Percentiles rank a stretch among this genome's conserved stretches.
Evolutionary conservation across 2,888 invertebrate species (phyloP).

Genomic region (Acanthococcus lagerstroemiae): DNA sequence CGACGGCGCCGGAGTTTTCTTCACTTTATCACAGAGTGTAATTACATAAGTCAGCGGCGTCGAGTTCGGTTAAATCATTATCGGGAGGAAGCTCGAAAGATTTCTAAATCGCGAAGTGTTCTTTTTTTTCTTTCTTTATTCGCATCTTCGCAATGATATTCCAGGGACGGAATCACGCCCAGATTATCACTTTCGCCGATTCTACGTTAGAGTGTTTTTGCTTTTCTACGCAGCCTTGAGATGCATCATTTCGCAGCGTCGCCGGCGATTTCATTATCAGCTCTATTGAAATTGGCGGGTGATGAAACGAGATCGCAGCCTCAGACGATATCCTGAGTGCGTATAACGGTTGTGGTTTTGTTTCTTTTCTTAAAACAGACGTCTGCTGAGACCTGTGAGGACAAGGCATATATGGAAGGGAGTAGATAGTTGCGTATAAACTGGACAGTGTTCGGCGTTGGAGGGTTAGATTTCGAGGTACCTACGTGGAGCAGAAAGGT

Average conservation of each 20-base stretch:
- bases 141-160: slow-evolving; percentile 1
- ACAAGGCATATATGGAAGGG: no score
- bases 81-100: slow-evolving; percentile 25
- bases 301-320: not conserved
- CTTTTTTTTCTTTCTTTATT: not conserved
- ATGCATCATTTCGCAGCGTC: not conserved
- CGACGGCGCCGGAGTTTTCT: no score
- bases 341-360: not conserved
- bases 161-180: slow-evolving; percentile 25
- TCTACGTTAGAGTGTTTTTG: slow-evolving; percentile 13
- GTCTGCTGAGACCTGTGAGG: no score
- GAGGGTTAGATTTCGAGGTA: no score
- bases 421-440: no score
- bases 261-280: slow-evolving; percentile 19
- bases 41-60: slow-evolving; percentile 15
- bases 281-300: not conserved
- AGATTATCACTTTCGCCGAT: slow-evolving; percentile 26
- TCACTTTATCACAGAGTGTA: no score
- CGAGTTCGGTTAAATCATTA: slow-evolving; percentile 20
- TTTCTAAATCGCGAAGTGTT: slow-evolving; percentile 18
- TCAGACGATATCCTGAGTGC: not conserved
- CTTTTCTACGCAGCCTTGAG: slow-evolving; percentile 23
- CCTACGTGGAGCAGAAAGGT: no score
- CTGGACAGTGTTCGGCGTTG: no score
- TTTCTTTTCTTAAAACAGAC: not conserved